Conservation (phyloP, 2,797 vertebrate genomes). For the Lindbergichthys nudifrons region DNA sequence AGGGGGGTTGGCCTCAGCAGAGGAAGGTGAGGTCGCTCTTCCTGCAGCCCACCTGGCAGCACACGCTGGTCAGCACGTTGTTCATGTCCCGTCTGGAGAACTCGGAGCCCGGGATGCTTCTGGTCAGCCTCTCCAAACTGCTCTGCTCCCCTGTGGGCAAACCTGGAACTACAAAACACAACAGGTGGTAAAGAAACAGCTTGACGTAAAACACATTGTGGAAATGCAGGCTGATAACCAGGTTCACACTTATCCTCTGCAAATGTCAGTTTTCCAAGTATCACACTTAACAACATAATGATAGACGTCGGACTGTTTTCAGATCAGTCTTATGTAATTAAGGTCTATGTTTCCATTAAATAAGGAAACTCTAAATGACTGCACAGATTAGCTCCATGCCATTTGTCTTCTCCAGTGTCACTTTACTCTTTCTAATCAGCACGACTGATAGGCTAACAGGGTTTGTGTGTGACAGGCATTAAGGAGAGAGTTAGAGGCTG, state of each 20-base stretch:
- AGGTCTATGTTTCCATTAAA: constrained; percentile 32
- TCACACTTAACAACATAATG: background rate
- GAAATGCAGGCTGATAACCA: background rate
- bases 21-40: constrained; percentile 85
- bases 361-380: constrained; percentile 57
- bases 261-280: background rate
- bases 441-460: constrained; percentile 52
- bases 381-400: constrained; percentile 25
- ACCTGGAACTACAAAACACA: constrained; percentile 50
- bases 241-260: background rate
- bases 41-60: constrained; percentile 85
- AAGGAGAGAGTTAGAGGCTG: constrained; percentile 5
- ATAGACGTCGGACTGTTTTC: background rate
- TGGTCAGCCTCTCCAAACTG: constrained; percentile 67
- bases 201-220: too few species aligned
- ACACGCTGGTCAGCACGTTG: constrained; percentile 76
- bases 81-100: constrained; percentile 79
- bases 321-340: constrained; percentile 30
- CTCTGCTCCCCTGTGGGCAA: constrained; percentile 62
- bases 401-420: constrained; percentile 66
- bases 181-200: background rate
- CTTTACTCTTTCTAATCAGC: constrained; percentile 59
- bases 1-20: constrained; percentile 74
- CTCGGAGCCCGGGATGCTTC: constrained; percentile 30
- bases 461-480: constrained; percentile 48